A percentile compares a stretch with the other conserved stretches of the same genome.
Conservation (phyloP, 2,797 vertebrate genomes). For the Acipenser transmontanus region DNA sequence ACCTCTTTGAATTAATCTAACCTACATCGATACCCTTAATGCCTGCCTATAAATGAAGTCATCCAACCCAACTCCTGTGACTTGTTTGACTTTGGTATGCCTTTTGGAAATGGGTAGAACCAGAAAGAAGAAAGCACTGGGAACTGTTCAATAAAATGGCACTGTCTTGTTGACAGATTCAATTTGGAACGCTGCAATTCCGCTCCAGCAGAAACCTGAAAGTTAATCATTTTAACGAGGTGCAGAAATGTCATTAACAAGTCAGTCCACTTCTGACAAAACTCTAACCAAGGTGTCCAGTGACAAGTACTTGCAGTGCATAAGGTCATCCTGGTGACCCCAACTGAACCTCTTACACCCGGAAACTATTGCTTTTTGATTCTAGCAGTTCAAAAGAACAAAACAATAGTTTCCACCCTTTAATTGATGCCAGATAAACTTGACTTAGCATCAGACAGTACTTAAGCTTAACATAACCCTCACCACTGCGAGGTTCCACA, state of each 20-base stretch:
- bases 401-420: neutral
- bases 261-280: neutral
- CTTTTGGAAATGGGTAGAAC: neutral
- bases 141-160: neutral
- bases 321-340: neutral
- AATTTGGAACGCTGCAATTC: neutral
- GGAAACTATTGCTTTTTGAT: neutral
- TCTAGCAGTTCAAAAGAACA: neutral
- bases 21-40: neutral
- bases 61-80: neutral
- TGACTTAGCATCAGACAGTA: neutral
- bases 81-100: constrained; percentile 1
- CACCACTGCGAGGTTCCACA: no score
- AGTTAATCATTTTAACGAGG: constrained; percentile 6
- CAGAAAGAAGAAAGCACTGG: neutral
- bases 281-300: neutral
- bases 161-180: constrained; percentile 2
- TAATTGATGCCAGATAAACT: neutral
- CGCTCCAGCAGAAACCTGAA: constrained; percentile 1
- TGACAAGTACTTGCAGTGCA: neutral
- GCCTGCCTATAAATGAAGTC: neutral
- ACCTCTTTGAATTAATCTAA: constrained; percentile 1
- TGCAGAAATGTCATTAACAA: neutral
- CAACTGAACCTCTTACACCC: constrained; percentile 7
- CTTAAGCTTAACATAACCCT: no score